These are phyloP conservation scores for Euzetes globulus DNA, from an alignment of 2,888 invertebrate species.

Conservation along the genomic window DNA sequence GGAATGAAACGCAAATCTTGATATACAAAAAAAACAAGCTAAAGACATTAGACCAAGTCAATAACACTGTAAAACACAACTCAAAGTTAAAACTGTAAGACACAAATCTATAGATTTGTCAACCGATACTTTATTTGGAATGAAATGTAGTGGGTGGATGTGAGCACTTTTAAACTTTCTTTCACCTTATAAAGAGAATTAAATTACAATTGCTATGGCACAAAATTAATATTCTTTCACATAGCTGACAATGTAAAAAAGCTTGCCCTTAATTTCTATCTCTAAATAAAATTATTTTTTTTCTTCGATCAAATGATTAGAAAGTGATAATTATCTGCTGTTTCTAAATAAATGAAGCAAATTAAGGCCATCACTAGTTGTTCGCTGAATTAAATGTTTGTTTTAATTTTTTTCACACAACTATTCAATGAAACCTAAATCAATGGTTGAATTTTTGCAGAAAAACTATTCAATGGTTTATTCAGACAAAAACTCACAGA, in stretches of 20 bases:
- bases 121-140: too few species aligned
- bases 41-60: too few species aligned
- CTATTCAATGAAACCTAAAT: background rate
- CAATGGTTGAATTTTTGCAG: background rate
- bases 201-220: background rate
- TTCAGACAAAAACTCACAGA: too few species aligned
- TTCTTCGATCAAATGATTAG: constrained; percentile 1
- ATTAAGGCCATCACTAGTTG: constrained; percentile 4
- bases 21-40: too few species aligned
- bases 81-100: too few species aligned
- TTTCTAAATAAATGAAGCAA: background rate
- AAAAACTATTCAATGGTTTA: background rate
- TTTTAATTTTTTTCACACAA: background rate
- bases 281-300: background rate
- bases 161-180: too few species aligned
- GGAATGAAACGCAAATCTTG: too few species aligned
- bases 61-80: too few species aligned
- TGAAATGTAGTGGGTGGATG: too few species aligned
- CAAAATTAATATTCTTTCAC: background rate
- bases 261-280: background rate
- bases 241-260: background rate
- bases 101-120: too few species aligned
- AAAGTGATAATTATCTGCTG: background rate
- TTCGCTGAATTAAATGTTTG: background rate
- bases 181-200: too few species aligned